Evolutionary conservation across 2,888 invertebrate species (phyloP).

Genomic region (Diploptera punctata): DNA sequence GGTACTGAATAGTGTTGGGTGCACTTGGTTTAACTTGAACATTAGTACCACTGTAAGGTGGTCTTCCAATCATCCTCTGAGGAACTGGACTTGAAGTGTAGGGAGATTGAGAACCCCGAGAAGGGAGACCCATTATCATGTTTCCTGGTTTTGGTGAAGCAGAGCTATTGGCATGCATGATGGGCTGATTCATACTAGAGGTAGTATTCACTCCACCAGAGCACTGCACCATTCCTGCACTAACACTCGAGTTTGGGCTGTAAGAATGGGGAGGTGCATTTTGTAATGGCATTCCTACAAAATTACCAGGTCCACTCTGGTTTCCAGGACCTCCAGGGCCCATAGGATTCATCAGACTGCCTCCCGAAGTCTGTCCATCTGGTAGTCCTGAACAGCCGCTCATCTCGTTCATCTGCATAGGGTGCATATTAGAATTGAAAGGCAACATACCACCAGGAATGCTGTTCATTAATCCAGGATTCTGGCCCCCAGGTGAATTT

Average conservation of each 20-base stretch:
- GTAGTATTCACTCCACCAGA: conserved; percentile 33
- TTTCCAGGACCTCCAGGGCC: conserved; percentile 59
- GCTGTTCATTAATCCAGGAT: conserved; percentile 39
- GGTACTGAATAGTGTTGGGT: conserved; percentile 97
- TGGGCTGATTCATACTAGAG: conserved; percentile 42
- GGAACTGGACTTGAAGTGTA: conserved; percentile 57
- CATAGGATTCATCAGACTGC: conserved; percentile 60
- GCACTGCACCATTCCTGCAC: conserved; percentile 36
- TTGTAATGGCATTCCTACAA: conserved; percentile 55
- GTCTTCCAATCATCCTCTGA: conserved; percentile 69
- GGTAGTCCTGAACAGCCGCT: conserved; percentile 51
- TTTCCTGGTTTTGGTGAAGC: conserved; percentile 47
- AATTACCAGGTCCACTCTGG: conserved; percentile 33
- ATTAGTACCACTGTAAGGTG: conserved; percentile 76
- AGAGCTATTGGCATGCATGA: conserved; percentile 45
- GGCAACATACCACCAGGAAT: conserved; percentile 57
- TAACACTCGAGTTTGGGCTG: conserved; percentile 37
- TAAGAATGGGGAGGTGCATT: conserved; percentile 48
- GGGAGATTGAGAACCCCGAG: conserved; percentile 60
- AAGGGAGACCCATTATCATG: conserved; percentile 43
- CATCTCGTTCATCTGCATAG: conserved; percentile 56
- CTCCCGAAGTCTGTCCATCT: conserved; percentile 48
- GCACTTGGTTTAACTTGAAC: conserved; percentile 92
- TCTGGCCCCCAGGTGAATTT: conserved; percentile 60
- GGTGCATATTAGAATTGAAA: conserved; percentile 58